Percentiles rank a stretch among this genome's conserved stretches.
Conservation (phyloP, 2,888 invertebrate species). For the Cephus pulcher region DNA sequence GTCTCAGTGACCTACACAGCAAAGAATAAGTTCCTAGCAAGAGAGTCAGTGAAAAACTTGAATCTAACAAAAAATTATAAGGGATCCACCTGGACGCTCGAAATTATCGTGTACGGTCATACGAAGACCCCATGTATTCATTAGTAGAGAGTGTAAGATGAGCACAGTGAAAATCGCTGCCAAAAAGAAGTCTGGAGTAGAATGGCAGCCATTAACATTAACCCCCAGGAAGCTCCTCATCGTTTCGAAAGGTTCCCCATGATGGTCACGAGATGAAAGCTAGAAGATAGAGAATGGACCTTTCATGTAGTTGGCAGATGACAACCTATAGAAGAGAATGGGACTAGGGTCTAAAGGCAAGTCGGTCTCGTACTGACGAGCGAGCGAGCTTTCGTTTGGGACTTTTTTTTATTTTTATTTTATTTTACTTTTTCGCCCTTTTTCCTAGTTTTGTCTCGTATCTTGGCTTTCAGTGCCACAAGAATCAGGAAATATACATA, state of each 20-base stretch:
- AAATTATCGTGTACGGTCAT: neutral
- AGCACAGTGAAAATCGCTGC: neutral
- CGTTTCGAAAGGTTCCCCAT: neutral
- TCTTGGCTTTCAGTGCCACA: neutral
- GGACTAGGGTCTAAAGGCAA: neutral
- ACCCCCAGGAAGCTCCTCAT: neutral
- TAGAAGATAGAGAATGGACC: neutral
- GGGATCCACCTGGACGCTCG: neutral
- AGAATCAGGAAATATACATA: neutral
- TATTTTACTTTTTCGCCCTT: neutral
- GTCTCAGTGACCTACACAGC: neutral
- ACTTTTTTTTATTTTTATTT: neutral
- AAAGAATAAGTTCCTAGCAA: neutral
- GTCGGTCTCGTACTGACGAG: neutral
- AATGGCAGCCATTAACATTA: neutral
- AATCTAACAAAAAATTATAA: neutral
- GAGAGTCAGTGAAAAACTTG: neutral
- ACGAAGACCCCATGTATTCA: neutral
- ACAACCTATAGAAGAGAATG: neutral
- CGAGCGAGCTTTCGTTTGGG: neutral
- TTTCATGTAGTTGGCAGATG: neutral
- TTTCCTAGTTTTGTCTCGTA: neutral
- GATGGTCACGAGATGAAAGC: neutral
- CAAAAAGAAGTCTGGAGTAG: neutral
- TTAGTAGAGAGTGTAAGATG: neutral